Percentiles rank a stretch among this genome's conserved stretches.
phyloP scores from a whole-genome alignment of 2,888 invertebrate species.

The Calameuta pallipes region DNA sequence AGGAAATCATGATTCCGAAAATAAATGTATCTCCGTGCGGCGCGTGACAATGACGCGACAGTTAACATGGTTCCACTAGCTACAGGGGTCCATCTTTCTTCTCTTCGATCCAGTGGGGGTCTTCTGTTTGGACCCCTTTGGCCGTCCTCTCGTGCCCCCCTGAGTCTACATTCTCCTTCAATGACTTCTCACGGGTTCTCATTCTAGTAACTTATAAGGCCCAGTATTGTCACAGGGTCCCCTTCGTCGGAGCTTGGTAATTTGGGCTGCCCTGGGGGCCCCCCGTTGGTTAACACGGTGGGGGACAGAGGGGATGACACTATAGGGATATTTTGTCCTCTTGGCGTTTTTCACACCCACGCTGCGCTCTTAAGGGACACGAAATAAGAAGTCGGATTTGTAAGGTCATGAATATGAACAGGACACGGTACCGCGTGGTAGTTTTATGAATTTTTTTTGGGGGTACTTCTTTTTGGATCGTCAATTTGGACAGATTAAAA shows the following conservation, averaged over 20 bases:
- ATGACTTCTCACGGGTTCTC: background rate
- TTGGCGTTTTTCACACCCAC: slow-evolving; percentile 29
- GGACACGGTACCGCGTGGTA: background rate
- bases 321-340: slow-evolving; percentile 11
- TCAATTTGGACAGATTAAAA: background rate
- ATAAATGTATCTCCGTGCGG: slow-evolving; percentile 40
- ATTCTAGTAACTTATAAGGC: background rate
- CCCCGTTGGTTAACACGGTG: slow-evolving; percentile 14
- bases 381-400: slow-evolving; percentile 26
- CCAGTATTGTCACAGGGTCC: background rate
- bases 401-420: slow-evolving; percentile 27
- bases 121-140: background rate
- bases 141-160: background rate
- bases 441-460: background rate
- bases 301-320: slow-evolving; percentile 15
- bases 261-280: slow-evolving; percentile 11
- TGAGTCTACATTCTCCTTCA: background rate
- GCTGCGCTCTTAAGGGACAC: slow-evolving; percentile 14
- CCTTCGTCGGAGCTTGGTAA: background rate
- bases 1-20: slow-evolving; percentile 12
- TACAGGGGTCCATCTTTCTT: slow-evolving; percentile 31
- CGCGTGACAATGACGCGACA: slow-evolving; percentile 51
- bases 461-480: background rate
- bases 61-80: slow-evolving; percentile 38
- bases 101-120: background rate